Percentiles rank a stretch among this genome's conserved stretches.
phyloP scores from a whole-genome alignment of 2,888 invertebrate genomes.

The Anagyrus pseudococci region DNA sequence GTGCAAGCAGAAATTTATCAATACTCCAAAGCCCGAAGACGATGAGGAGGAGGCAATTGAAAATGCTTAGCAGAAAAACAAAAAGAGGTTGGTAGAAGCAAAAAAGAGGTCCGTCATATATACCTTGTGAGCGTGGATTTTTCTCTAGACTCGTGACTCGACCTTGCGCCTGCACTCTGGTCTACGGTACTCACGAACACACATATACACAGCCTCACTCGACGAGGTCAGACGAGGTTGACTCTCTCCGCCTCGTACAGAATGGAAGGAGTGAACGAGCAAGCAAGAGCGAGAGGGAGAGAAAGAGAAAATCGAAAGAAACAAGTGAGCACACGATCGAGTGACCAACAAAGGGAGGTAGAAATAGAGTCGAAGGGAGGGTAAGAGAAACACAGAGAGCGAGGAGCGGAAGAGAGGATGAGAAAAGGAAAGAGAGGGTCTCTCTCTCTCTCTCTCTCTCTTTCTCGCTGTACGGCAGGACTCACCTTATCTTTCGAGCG shows the following conservation, averaged over 20 bases:
- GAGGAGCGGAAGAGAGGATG: not conserved
- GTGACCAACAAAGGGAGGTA: conserved; percentile 9
- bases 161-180: conserved; percentile 10
- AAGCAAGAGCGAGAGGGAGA: conserved; percentile 1
- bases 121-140: too few species aligned
- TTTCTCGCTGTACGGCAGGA: not conserved
- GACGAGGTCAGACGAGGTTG: conserved; percentile 2
- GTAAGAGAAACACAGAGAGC: too few species aligned
- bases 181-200: not conserved
- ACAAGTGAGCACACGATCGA: not conserved
- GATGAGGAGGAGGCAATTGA: too few species aligned
- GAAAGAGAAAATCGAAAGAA: not conserved
- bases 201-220: not conserved
- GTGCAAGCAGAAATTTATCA: too few species aligned
- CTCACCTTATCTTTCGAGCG: conserved; percentile 56
- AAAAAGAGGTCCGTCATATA: too few species aligned
- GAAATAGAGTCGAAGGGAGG: too few species aligned
- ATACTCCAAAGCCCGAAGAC: too few species aligned
- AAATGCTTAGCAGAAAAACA: too few species aligned
- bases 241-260: not conserved
- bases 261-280: not conserved
- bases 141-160: conserved; percentile 20
- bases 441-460: too few species aligned
- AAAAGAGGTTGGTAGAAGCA: too few species aligned
- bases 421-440: conserved; percentile 22